phyloP scores from a whole-genome alignment of 2,113 vertebrate species.

The Psittacula cyanocephala region DNA sequence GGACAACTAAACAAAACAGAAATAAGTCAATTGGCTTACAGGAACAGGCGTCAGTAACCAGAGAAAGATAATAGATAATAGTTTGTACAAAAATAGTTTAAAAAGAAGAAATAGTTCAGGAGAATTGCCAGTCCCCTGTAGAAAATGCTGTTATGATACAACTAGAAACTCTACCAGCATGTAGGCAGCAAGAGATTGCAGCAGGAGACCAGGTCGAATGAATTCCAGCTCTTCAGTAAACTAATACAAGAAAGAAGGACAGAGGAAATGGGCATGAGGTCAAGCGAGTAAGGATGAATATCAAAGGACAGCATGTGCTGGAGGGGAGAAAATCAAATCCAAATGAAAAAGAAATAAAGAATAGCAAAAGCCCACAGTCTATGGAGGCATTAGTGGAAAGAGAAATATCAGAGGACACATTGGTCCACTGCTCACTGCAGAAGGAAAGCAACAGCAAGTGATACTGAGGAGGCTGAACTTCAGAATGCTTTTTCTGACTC shows the following conservation, averaged over 20 bases:
- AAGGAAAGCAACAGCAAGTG: neutral
- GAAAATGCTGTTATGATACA: neutral
- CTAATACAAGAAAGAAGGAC: neutral
- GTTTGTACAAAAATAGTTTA: neutral
- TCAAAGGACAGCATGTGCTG: neutral
- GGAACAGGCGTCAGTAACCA: neutral
- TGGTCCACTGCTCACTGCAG: neutral
- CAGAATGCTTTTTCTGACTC: neutral
- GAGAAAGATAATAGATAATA: neutral
- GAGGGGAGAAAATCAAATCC: conserved; percentile 17
- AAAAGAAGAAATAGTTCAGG: neutral
- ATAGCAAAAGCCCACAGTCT: neutral
- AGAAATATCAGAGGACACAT: neutral
- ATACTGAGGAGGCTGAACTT: neutral
- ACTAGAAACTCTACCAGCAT: neutral
- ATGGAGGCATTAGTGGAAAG: neutral
- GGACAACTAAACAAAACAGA: neutral
- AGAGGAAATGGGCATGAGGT: neutral
- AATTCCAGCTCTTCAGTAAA: neutral
- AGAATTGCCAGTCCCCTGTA: neutral
- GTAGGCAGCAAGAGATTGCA: neutral
- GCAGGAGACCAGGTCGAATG: neutral
- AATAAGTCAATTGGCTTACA: neutral
- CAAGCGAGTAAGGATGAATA: neutral
- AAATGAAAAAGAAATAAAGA: conserved; percentile 2